phyloP scores from a whole-genome alignment of 1,140 invertebrate genomes.

The Agrilus planipennis region DNA sequence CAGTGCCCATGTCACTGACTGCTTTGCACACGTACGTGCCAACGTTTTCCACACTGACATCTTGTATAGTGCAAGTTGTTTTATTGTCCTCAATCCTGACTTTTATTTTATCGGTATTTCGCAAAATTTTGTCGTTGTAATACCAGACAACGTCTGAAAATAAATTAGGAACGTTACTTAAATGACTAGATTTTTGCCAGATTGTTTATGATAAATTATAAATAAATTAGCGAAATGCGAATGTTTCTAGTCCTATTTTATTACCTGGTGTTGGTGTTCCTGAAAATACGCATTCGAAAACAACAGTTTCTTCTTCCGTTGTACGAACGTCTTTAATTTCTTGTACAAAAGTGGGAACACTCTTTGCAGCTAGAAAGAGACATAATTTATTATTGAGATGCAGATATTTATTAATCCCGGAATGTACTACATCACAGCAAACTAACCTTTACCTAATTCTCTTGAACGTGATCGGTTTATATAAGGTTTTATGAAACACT shows the following conservation, averaged over 20 bases:
- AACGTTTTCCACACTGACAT: slow-evolving; percentile 54
- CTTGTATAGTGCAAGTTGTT: slow-evolving; percentile 57
- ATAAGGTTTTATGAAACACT: too few species aligned
- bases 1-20: slow-evolving; percentile 67
- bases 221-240: slow-evolving; percentile 8
- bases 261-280: slow-evolving; percentile 77
- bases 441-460: too few species aligned
- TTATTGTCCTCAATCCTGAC: slow-evolving; percentile 63
- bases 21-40: slow-evolving; percentile 82
- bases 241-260: slow-evolving; percentile 9
- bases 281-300: slow-evolving; percentile 65
- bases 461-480: too few species aligned
- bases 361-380: slow-evolving; percentile 62
- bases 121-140: slow-evolving; percentile 69
- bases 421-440: too few species aligned
- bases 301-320: slow-evolving; percentile 58
- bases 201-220: too few species aligned
- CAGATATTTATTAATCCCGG: too few species aligned
- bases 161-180: too few species aligned
- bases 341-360: slow-evolving; percentile 67
- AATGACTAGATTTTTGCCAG: too few species aligned
- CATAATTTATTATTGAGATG: too few species aligned
- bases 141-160: slow-evolving; percentile 81
- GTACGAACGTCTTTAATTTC: slow-evolving; percentile 64
- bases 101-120: slow-evolving; percentile 55